Evolutionary conservation across 2,797 vertebrate genomes (phyloP).

Genomic region (Alfaro cultratus): DNA sequence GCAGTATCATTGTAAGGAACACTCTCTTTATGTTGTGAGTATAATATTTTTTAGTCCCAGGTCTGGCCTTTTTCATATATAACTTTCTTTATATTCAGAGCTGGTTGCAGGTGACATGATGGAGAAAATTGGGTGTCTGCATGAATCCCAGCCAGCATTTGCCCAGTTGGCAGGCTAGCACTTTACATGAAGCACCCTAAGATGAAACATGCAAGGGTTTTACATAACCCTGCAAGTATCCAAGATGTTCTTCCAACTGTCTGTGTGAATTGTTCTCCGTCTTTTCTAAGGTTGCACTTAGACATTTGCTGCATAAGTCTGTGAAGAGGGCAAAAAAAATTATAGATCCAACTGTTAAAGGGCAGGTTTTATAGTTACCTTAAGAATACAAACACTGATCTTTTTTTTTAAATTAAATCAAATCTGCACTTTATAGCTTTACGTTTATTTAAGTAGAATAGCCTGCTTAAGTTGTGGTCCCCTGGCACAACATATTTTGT

Average conservation of each 20-base stretch:
- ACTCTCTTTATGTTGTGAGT: neutral
- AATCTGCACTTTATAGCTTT: neutral
- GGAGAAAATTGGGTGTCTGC: conserved; percentile 65
- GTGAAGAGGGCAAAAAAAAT: neutral
- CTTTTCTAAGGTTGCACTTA: neutral
- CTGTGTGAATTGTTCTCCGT: conserved; percentile 30
- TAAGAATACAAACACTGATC: neutral
- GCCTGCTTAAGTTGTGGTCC: neutral
- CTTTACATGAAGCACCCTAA: conserved; percentile 40
- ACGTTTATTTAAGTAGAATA: neutral
- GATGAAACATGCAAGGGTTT: conserved; percentile 36
- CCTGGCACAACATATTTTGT: neutral
- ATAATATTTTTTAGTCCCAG: neutral
- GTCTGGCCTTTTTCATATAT: conserved; percentile 18
- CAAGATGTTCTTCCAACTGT: conserved; percentile 39
- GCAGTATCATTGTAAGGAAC: neutral
- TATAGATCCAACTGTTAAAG: neutral
- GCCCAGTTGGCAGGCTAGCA: conserved; percentile 38
- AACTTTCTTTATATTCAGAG: conserved; percentile 23
- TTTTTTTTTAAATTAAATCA: neutral
- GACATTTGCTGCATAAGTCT: neutral
- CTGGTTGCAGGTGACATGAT: conserved; percentile 55
- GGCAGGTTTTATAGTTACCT: neutral
- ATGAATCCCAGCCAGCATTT: conserved; percentile 54
- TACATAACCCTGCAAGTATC: conserved; percentile 42